Conservation (phyloP, 1,140 invertebrate genomes). For the Drosophila triauraria region DNA sequence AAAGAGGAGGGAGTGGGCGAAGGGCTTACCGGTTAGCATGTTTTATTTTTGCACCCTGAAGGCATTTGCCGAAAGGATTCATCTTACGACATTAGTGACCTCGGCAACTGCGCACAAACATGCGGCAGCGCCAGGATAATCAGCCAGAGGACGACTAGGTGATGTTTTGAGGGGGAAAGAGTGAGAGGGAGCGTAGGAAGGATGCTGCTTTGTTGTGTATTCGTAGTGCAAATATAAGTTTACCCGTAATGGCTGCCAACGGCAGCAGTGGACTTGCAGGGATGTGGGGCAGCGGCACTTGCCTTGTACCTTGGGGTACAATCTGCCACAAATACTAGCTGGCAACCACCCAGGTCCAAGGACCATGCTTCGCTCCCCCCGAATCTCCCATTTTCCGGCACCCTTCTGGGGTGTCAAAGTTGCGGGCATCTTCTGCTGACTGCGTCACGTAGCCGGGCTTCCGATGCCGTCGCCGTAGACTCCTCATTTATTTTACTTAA, state of each 20-base stretch:
- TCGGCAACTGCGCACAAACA: slow-evolving; percentile 80
- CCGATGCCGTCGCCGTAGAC: slow-evolving; percentile 49
- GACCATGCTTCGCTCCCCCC: not conserved
- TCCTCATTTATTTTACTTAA: slow-evolving; percentile 83
- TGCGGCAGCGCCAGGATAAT: slow-evolving; percentile 55
- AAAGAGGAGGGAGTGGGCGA: not conserved
- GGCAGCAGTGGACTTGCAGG: slow-evolving; percentile 34
- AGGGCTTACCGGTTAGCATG: slow-evolving; percentile 49
- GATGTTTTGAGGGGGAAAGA: not conserved
- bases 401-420: slow-evolving; percentile 64
- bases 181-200: slow-evolving; percentile 1
- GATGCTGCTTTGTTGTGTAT: slow-evolving; percentile 69
- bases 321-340: slow-evolving; percentile 75
- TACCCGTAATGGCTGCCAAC: slow-evolving; percentile 77
- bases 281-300: slow-evolving; percentile 32
- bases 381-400: slow-evolving; percentile 4
- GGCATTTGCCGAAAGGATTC: slow-evolving; percentile 84
- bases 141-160: slow-evolving; percentile 21
- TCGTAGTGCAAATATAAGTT: slow-evolving; percentile 82
- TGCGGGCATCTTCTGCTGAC: slow-evolving; percentile 70
- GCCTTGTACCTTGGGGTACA: slow-evolving; percentile 76
- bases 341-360: slow-evolving; percentile 33
- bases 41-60: slow-evolving; percentile 84
- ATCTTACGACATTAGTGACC: slow-evolving; percentile 84
- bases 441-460: slow-evolving; percentile 64